Evolutionary conservation across 2,888 invertebrate species (phyloP).

Genomic region (Neoascia interrupta): DNA sequence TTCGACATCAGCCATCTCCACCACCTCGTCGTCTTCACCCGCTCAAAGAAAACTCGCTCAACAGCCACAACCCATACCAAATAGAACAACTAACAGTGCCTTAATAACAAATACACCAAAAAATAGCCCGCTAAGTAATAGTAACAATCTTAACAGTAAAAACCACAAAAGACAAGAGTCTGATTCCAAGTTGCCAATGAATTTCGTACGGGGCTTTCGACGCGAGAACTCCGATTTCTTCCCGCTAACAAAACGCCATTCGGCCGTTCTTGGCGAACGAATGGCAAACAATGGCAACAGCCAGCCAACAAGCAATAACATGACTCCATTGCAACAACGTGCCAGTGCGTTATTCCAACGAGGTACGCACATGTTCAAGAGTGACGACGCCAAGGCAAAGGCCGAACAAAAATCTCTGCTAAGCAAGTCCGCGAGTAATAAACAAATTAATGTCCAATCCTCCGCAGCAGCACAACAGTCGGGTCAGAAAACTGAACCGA

Average conservation of each 20-base stretch:
- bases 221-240: conserved; percentile 92
- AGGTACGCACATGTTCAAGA: conserved; percentile 81
- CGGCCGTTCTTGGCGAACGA: conserved; percentile 83
- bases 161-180: conserved; percentile 87
- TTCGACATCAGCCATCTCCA: conserved; percentile 61
- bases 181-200: conserved; percentile 85
- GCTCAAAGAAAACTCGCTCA: conserved; percentile 61
- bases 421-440: conserved; percentile 82
- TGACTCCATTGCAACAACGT: conserved; percentile 81
- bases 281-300: conserved; percentile 70
- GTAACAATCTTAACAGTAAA: conserved; percentile 77
- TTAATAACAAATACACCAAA: conserved; percentile 75
- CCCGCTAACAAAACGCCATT: conserved; percentile 88
- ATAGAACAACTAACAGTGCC: conserved; percentile 62
- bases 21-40: conserved; percentile 51
- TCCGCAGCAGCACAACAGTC: conserved; percentile 40
- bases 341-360: conserved; percentile 87
- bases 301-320: conserved; percentile 71
- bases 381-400: conserved; percentile 75
- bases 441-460: conserved; percentile 54
- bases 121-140: conserved; percentile 79
- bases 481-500: conserved; percentile 65
- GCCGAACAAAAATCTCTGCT: conserved; percentile 85
- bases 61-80: conserved; percentile 60
- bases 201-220: conserved; percentile 89